Base-by-base conservation (phyloP, 2,888 invertebrate species). In the Pyrrhia umbra region DNA sequence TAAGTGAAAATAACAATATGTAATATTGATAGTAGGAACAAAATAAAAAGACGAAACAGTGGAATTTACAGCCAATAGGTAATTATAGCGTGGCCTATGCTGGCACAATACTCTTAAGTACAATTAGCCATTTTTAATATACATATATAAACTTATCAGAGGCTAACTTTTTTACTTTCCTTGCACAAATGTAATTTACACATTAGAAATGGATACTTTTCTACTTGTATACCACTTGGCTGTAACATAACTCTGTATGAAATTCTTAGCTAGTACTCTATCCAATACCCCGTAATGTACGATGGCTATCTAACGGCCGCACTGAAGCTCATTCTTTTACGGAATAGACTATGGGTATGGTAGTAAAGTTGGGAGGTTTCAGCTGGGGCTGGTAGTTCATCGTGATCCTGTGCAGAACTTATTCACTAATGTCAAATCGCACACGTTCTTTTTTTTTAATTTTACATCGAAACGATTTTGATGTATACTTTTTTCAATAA, bases 401-500 rank as follows among this genome's bases (percentile, higher is more conserved):
- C 50, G 50, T 63, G 54, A 34, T 74, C 62, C 73, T 77, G 75
- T 80, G 76, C 74, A 75, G 68, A 77, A 65, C 67, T 72, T 39
- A 68, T 65, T 68, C 79, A 80, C 64, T 71, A 73, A 77, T 61
- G 77, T 74, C 77, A 84, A 82, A 78, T 79, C 74, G 86, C 88
- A 89, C 87, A 88, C 81, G 75, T 84, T 88, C 76, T 85, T 88
- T 90, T 90, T 92, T 90, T 92, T 90, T 91, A 88, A 91, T 93
- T 93, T 94, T 93, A 93, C 93, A 94, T 94, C 92, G 93, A 94
- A 92, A 86, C 84, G 85, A 88, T 92, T 93, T 94, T 92, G 93
- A 92, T 93, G 94, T 92, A 91, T 92, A 92, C 91, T 92, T 93
- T 93, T 73, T 93, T 92, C 86, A 92, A 93, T 92, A 93, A 92